Conservation (phyloP, 92 coral and sea anemone genomes). For the Phymanthus crucifer region DNA sequence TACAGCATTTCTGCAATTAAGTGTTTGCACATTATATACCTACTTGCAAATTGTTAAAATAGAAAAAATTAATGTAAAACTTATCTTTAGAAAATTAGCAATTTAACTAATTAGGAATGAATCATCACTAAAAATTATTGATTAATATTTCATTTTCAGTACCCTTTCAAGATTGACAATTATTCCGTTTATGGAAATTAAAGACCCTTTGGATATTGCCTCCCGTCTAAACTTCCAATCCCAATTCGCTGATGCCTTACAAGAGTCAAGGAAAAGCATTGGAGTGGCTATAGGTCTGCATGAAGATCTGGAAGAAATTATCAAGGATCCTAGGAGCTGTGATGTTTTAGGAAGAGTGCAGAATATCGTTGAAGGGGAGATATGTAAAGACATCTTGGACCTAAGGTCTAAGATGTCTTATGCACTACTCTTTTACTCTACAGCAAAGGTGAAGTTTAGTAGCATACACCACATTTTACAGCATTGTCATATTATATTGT, state of each 20-base stretch:
- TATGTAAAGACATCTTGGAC: constrained; percentile 9
- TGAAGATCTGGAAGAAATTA: constrained; percentile 12
- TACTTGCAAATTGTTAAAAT: no score
- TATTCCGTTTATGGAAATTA: constrained; percentile 10
- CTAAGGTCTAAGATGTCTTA: constrained; percentile 27
- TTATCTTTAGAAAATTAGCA: no score
- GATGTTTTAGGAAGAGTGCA: constrained; percentile 8
- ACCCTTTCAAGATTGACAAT: no score
- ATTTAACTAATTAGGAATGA: no score
- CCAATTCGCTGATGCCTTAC: constrained; percentile 20
- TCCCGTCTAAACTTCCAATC: no score
- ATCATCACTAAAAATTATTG: no score
- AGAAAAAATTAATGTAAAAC: no score
- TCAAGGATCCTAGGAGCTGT: no score
- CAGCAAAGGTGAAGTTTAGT: constrained; percentile 17
- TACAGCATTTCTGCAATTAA: no score
- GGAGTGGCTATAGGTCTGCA: constrained; percentile 13
- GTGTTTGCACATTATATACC: no score
- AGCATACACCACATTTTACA: no score
- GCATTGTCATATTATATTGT: not conserved
- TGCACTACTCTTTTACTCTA: constrained; percentile 27
- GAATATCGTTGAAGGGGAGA: constrained; percentile 16
- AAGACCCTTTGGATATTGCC: constrained; percentile 10
- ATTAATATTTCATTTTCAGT: no score
- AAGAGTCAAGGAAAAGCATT: constrained; percentile 19